phyloP scores from a whole-genome alignment of 2,113 vertebrate species.

The Meleagris gallopavo region DNA sequence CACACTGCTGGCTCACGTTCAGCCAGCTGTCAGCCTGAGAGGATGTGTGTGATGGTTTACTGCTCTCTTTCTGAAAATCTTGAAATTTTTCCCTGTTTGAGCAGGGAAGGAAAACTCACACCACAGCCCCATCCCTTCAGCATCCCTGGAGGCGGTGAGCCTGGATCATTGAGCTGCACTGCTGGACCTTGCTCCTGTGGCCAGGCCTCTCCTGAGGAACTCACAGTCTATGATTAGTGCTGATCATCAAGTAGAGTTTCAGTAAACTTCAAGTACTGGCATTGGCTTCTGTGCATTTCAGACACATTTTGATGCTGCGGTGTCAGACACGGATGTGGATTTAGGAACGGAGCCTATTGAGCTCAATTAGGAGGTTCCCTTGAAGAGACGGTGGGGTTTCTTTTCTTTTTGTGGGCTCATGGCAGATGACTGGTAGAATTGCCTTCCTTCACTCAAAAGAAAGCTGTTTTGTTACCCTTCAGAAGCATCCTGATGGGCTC shows the following conservation, averaged over 20 bases:
- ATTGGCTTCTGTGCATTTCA: not conserved
- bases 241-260: not conserved
- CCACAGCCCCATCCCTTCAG: not conserved
- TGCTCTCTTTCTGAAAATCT: not conserved
- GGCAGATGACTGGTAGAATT: slow-evolving; percentile 13
- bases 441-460: not conserved
- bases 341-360: not conserved
- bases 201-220: not conserved
- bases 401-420: not conserved
- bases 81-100: not conserved
- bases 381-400: slow-evolving; percentile 40
- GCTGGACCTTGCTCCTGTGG: not conserved
- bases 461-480: slow-evolving; percentile 38
- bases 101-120: not conserved
- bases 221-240: not conserved
- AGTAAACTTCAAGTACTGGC: not conserved
- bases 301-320: not conserved
- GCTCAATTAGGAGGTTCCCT: slow-evolving; percentile 54
- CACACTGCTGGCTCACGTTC: too few relatives aligned
- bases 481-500: not conserved
- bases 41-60: accelerated
- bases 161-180: not conserved
- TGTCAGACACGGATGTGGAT: not conserved
- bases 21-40: too few relatives aligned
- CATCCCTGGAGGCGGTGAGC: accelerated